Percentiles rank a stretch among this genome's conserved stretches.
These are phyloP conservation scores for Mystacides longicornis DNA, from an alignment of 2,888 invertebrate genomes.

Conservation along the genomic window DNA sequence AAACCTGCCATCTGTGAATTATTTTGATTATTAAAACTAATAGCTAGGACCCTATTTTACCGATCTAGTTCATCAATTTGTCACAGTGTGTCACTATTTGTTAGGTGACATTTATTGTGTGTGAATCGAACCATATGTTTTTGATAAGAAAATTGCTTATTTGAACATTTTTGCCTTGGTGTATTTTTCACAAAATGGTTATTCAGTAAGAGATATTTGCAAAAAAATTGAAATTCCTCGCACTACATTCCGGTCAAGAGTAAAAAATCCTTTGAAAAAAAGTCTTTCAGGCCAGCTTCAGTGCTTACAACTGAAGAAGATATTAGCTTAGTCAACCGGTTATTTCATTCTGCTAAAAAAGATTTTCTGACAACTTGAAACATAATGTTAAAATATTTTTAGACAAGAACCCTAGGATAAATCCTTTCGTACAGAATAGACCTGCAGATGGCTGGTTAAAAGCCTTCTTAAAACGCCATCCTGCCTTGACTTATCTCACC, in stretches of 20 bases:
- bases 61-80: too few relatives aligned
- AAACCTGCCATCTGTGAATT: too few relatives aligned
- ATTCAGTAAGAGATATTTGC: not conserved
- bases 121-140: too few relatives aligned
- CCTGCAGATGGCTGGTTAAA: slow-evolving; percentile 3
- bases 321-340: not conserved
- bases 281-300: not conserved
- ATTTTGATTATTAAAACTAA: too few relatives aligned
- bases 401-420: not conserved
- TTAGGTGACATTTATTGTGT: too few relatives aligned
- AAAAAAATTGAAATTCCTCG: not conserved
- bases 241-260: not conserved
- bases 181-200: too few relatives aligned
- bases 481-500: not conserved
- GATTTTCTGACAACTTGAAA: not conserved
- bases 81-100: too few relatives aligned
- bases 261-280: not conserved
- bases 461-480: slow-evolving; percentile 3
- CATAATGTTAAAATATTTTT: not conserved
- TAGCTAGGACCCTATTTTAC: too few relatives aligned
- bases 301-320: not conserved
- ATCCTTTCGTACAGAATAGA: not conserved
- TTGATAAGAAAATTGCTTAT: too few relatives aligned
- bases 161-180: too few relatives aligned
- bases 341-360: not conserved